phyloP scores from a whole-genome alignment of 2,888 invertebrate genomes.

The Nectonema munidae region DNA sequence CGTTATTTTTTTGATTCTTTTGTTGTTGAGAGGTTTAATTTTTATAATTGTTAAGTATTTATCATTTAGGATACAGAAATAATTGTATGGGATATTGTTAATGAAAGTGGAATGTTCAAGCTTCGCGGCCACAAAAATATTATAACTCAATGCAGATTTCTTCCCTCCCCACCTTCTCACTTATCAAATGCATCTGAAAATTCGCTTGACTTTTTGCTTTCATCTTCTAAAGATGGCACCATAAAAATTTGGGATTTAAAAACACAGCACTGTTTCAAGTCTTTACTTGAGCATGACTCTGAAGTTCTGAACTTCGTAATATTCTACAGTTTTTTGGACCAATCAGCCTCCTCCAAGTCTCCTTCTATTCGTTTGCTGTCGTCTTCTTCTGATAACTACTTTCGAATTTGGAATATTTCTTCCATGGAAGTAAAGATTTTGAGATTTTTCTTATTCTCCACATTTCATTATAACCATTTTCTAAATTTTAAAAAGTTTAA shows the following conservation, averaged over 20 bases:
- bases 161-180: constrained; percentile 17
- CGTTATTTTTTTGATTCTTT: too few relatives aligned
- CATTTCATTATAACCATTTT: too few relatives aligned
- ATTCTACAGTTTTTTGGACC: not conserved
- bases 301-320: constrained; percentile 32
- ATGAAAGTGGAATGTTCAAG: constrained; percentile 54
- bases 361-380: not conserved
- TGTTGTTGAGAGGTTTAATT: not conserved
- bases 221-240: constrained; percentile 50
- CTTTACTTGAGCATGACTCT: constrained; percentile 37
- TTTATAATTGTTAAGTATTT: constrained; percentile 2
- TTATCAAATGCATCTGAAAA: not conserved
- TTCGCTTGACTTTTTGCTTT: not conserved
- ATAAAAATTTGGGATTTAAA: constrained; percentile 88
- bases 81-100: constrained; percentile 67
- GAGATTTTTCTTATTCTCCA: too few relatives aligned
- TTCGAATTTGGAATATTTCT: not conserved
- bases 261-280: constrained; percentile 73
- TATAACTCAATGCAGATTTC: constrained; percentile 35
- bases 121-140: constrained; percentile 63
- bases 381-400: not conserved
- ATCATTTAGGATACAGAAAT: constrained; percentile 44
- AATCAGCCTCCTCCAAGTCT: not conserved
- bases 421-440: too few relatives aligned
- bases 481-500: too few relatives aligned